Percentiles rank a stretch among this genome's conserved stretches.
phyloP scores from a whole-genome alignment of 1,140 invertebrate species.

The Gryon sp. region DNA sequence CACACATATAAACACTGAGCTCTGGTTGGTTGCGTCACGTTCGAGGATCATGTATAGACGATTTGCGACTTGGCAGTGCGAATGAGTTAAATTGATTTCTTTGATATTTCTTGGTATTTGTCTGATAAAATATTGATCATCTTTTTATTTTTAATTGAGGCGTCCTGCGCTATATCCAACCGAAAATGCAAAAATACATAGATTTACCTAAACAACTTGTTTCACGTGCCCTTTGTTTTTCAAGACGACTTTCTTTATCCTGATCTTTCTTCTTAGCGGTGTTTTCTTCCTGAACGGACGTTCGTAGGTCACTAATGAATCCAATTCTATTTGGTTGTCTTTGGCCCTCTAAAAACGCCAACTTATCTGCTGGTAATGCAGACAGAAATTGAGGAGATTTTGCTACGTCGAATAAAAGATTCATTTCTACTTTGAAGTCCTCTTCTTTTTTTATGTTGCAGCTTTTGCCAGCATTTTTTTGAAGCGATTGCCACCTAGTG shows the following conservation, averaged over 20 bases:
- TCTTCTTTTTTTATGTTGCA: slow-evolving; percentile 29
- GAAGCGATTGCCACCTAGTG: slow-evolving; percentile 12
- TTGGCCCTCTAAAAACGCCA: slow-evolving; percentile 25
- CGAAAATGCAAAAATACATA: no score
- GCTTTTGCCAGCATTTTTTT: slow-evolving; percentile 27
- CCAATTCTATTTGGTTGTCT: slow-evolving; percentile 22
- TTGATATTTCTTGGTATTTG: no score
- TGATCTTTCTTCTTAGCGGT: slow-evolving; percentile 1
- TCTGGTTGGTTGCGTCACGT: no score
- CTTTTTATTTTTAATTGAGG: no score
- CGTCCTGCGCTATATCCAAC: no score
- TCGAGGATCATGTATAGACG: no score
- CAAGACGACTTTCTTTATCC: slow-evolving; percentile 14
- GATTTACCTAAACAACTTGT: neutral
- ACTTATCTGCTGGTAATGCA: slow-evolving; percentile 9
- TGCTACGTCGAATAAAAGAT: slow-evolving; percentile 30
- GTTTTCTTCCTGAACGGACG: slow-evolving; percentile 16
- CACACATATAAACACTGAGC: neutral
- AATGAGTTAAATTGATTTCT: no score
- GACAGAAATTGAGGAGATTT: slow-evolving; percentile 9
- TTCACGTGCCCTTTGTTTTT: slow-evolving; percentile 26
- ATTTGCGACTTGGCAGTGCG: no score
- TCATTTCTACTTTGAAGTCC: slow-evolving; percentile 12
- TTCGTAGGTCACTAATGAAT: slow-evolving; percentile 26
- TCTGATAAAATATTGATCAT: no score